phyloP scores from a whole-genome alignment of 2,888 invertebrate species.

The Amphipoea lucens region DNA sequence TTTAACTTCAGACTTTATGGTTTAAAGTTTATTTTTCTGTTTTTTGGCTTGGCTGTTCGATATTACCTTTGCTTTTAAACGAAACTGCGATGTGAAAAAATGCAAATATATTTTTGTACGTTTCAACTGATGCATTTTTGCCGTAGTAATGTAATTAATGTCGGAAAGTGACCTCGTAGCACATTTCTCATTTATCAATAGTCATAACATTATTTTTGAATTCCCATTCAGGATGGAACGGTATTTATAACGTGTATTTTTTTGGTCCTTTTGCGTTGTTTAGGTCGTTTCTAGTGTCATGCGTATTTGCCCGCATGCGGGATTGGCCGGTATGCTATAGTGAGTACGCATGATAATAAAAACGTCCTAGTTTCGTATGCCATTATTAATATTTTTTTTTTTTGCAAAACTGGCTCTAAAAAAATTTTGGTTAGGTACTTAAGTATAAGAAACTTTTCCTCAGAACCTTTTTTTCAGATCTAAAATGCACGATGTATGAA shows the following conservation, averaged over 20 bases:
- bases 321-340: background rate
- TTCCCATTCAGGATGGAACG: background rate
- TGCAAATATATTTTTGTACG: slow-evolving; percentile 1
- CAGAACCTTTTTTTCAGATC: background rate
- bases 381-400: background rate
- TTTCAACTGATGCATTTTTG: slow-evolving; percentile 22
- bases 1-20: slow-evolving; percentile 49
- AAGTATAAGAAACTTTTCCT: background rate
- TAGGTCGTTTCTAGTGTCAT: background rate
- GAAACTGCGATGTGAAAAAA: background rate
- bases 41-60: slow-evolving; percentile 17
- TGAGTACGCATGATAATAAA: background rate
- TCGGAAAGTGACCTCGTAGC: slow-evolving; percentile 20
- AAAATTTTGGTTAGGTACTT: background rate
- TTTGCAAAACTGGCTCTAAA: background rate
- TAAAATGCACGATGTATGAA: background rate
- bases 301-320: background rate
- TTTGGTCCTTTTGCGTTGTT: background rate
- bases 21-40: slow-evolving; percentile 47
- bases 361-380: background rate
- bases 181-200: background rate
- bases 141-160: background rate
- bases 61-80: background rate
- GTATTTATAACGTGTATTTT: background rate
- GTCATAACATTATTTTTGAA: background rate